Base-by-base conservation (phyloP, 92 coral and sea anemone species). In the Epizoanthus fatuus region DNA sequence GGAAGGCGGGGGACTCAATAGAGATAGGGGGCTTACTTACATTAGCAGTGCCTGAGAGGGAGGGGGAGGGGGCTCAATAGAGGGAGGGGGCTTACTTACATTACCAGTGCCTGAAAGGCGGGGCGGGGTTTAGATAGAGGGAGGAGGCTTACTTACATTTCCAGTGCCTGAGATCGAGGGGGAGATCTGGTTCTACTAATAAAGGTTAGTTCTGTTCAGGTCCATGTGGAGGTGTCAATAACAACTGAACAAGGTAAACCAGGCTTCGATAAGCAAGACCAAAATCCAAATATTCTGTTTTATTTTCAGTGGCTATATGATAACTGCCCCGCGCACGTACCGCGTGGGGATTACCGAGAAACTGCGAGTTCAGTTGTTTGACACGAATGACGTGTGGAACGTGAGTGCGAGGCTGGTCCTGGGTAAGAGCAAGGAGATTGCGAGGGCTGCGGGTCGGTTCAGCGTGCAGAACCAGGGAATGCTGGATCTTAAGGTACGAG, bases 321-420 rank as follows among this genome's bases (percentile, higher is more conserved):
- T 94, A 39, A 94, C 98, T 38, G 77, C 91, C 15, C 86, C 98
- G 74, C 90, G 91, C 20, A 75, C 86, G 35, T 94, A 65, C 71
- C 91, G 91, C 62, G 74, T 85, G 6, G 98, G 98, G 25, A 84
- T 87, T 72, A 88, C 89, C 14, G 84, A 88, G 39, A 84, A 84
- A 59, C 37, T 94, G 7, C 58, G 87, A 53, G 93, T 94, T 9
- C 77, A 86, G 74, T 88, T 94, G 5, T 67, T 75, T 53, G 74
- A 80, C 64, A 81, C 68, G 37, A 63, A 57, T 20, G 86, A 35
- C 29, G 81, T 80, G 9, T 92, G 93, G 98, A 73, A 78, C 64
- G 69, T 94, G 60, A 89, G 72, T 14, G 95, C 86, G 6, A 66
- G 51, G 42, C 70, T 72, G 1, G 47, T 92, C 63, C 1, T 20